phyloP scores from a whole-genome alignment of 2,797 vertebrate genomes.

The Chloroceryle amazona region DNA sequence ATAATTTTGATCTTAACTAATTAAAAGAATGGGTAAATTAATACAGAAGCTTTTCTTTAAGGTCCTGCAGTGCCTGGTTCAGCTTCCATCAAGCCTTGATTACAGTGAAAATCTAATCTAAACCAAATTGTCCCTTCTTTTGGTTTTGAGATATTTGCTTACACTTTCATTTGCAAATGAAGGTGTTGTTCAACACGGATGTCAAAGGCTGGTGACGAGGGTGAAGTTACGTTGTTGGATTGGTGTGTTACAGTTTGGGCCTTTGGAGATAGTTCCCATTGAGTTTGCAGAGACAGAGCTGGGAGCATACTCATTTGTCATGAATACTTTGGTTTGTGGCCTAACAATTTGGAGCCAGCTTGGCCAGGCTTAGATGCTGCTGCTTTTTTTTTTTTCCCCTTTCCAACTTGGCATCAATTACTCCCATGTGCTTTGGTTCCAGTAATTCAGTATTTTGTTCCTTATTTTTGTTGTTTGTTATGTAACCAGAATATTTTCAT shows the following conservation, averaged over 20 bases:
- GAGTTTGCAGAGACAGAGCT: not conserved
- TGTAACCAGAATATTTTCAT: constrained; percentile 71
- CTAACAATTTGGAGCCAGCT: not conserved
- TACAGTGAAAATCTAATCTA: not conserved
- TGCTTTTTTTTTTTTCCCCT: not conserved
- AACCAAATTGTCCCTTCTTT: not conserved
- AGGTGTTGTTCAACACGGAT: not conserved
- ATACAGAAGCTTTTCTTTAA: not conserved
- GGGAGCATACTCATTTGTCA: not conserved
- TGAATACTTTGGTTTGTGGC: constrained; percentile 24
- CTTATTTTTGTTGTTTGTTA: constrained; percentile 60
- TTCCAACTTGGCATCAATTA: constrained; percentile 51
- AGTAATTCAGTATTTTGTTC: constrained; percentile 62
- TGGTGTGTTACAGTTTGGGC: not conserved
- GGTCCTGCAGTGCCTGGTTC: not conserved
- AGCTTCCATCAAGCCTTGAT: not conserved
- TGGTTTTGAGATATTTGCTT: not conserved
- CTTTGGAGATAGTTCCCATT: not conserved
- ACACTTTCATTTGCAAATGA: not conserved
- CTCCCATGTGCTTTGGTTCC: constrained; percentile 46
- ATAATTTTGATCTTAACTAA: not conserved
- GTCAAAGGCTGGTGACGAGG: not conserved
- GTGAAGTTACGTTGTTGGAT: not conserved
- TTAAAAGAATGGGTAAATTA: not conserved
- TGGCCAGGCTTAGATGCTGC: constrained; percentile 39